Evolutionary conservation across 2,797 vertebrate species (phyloP).

Genomic region (Pitangus sulphuratus): DNA sequence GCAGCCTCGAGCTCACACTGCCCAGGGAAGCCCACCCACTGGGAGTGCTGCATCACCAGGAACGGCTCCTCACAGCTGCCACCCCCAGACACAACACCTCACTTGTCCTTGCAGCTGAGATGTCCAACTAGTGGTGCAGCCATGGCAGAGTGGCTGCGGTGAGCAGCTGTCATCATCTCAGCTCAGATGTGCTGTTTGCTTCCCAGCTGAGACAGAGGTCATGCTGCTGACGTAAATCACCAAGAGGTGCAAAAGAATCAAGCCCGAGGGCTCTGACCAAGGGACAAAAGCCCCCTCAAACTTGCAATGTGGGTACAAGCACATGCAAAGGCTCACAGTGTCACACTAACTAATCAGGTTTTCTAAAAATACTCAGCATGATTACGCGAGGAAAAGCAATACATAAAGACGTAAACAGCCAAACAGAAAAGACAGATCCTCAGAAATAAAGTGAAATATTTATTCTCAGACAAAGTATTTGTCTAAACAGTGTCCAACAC

Average conservation of each 20-base stretch:
- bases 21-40: background rate
- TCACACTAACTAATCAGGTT: background rate
- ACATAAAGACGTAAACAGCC: background rate
- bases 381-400: background rate
- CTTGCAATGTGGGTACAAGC: background rate
- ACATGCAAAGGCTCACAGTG: background rate
- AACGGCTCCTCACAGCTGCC: background rate
- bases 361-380: background rate
- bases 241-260: background rate
- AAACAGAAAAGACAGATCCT: background rate
- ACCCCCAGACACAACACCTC: background rate
- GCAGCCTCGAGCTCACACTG: background rate
- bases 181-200: background rate
- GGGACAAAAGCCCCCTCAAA: background rate
- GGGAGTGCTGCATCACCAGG: background rate
- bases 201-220: background rate
- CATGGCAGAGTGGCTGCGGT: background rate
- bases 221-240: background rate
- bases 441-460: slow-evolving; percentile 40
- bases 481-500: slow-evolving; percentile 2
- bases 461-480: slow-evolving; percentile 18
- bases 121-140: background rate
- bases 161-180: background rate
- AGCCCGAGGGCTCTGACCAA: background rate
- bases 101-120: background rate